phyloP scores from a whole-genome alignment of 2,888 invertebrate species.

The Plagodis dolabraria region DNA sequence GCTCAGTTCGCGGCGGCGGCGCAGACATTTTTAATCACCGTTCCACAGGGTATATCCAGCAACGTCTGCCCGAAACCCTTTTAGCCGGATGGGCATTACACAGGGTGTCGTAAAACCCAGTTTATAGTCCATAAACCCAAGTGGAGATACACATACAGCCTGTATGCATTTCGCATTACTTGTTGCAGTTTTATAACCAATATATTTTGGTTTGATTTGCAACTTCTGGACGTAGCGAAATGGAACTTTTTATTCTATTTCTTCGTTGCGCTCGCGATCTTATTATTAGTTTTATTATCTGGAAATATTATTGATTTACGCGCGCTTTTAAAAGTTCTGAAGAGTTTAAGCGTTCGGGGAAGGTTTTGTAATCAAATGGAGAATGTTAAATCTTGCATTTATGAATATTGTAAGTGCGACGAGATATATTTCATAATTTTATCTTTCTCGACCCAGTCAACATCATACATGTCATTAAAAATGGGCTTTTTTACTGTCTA shows the following conservation, averaged over 20 bases:
- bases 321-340: slow-evolving; percentile 23
- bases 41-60: slow-evolving; percentile 48
- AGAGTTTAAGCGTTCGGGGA: slow-evolving; percentile 27
- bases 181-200: slow-evolving; percentile 84
- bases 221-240: slow-evolving; percentile 71
- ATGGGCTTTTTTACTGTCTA: no score
- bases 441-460: no score
- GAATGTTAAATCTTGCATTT: slow-evolving; percentile 9
- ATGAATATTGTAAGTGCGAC: not conserved
- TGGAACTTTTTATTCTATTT: slow-evolving; percentile 58
- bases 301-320: slow-evolving; percentile 36
- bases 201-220: slow-evolving; percentile 83
- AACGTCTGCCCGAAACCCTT: slow-evolving; percentile 70
- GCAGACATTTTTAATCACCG: slow-evolving; percentile 76
- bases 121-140: slow-evolving; percentile 81
- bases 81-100: slow-evolving; percentile 82
- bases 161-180: slow-evolving; percentile 75
- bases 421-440: not conserved
- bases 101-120: slow-evolving; percentile 71
- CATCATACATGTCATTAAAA: no score
- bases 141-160: slow-evolving; percentile 74
- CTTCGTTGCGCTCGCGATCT: slow-evolving; percentile 22
- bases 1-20: slow-evolving; percentile 19
- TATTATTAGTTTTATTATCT: slow-evolving; percentile 24
- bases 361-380: slow-evolving; percentile 16